These are phyloP conservation scores for Penaeus vannamei DNA, from an alignment of 1,140 invertebrate species.

Conservation along the genomic window DNA sequence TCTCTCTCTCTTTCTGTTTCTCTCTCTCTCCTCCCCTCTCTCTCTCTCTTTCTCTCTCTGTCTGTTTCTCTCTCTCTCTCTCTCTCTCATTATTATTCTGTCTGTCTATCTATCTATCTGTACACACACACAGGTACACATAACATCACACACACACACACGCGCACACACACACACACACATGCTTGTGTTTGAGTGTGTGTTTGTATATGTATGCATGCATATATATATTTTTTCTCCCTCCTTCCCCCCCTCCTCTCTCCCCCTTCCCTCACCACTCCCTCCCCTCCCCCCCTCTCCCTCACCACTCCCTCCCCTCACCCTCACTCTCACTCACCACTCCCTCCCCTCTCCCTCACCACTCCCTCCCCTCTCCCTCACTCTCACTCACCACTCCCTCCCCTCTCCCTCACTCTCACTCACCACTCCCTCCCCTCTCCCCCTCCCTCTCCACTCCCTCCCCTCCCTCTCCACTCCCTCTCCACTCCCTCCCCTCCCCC, in stretches of 20 bases:
- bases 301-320: background rate
- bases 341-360: background rate
- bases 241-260: background rate
- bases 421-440: too few species aligned
- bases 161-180: too few species aligned
- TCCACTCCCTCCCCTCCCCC: too few species aligned
- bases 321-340: background rate
- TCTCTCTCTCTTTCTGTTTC: background rate
- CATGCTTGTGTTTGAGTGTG: too few species aligned
- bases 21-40: background rate
- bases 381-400: background rate
- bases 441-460: background rate
- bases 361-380: background rate
- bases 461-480: too few species aligned
- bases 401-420: background rate
- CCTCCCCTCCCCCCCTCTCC: background rate
- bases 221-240: background rate
- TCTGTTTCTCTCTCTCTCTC: background rate
- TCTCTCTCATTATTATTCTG: too few species aligned
- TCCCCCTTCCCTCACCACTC: too few species aligned
- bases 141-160: too few species aligned
- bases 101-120: too few species aligned
- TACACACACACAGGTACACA: too few species aligned
- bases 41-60: conserved; percentile 3
- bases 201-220: too few species aligned